A percentile compares a stretch with the other conserved stretches of the same genome.
Conservation (phyloP, 2,797 vertebrate species). For the Buphagus erythrorhynchus region DNA sequence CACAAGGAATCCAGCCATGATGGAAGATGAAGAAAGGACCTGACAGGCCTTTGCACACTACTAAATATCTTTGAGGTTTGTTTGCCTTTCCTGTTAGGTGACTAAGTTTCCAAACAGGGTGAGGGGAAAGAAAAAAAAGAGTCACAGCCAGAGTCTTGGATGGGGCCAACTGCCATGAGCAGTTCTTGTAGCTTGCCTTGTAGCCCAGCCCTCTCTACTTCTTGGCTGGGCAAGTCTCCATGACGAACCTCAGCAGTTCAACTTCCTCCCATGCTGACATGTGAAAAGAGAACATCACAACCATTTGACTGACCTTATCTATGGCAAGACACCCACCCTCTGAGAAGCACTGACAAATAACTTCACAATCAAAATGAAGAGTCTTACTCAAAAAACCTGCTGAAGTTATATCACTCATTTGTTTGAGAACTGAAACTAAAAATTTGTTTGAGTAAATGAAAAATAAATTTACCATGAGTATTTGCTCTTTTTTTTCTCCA, state of each 20-base stretch:
- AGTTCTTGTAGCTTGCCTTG: neutral
- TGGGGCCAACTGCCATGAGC: accelerated
- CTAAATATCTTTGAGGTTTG: neutral
- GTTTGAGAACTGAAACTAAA: neutral
- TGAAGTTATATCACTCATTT: neutral
- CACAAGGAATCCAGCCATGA: neutral
- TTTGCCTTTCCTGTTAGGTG: neutral
- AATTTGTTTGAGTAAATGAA: neutral
- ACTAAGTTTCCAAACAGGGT: neutral
- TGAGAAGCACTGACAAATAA: neutral
- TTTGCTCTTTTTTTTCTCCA: neutral
- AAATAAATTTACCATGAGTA: neutral
- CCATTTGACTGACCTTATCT: neutral
- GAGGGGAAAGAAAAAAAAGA: neutral
- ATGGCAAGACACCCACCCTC: neutral
- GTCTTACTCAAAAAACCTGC: neutral
- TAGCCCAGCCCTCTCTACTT: neutral
- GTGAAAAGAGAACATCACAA: neutral
- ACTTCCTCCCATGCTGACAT: neutral
- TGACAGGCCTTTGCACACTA: neutral
- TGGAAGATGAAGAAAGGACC: neutral
- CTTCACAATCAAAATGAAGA: neutral
- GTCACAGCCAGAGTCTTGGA: neutral
- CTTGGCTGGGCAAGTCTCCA: neutral
- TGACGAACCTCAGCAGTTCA: neutral